These are phyloP conservation scores for Helicoverpa armigera DNA, from an alignment of 1,140 invertebrate species.

Conservation along the genomic window DNA sequence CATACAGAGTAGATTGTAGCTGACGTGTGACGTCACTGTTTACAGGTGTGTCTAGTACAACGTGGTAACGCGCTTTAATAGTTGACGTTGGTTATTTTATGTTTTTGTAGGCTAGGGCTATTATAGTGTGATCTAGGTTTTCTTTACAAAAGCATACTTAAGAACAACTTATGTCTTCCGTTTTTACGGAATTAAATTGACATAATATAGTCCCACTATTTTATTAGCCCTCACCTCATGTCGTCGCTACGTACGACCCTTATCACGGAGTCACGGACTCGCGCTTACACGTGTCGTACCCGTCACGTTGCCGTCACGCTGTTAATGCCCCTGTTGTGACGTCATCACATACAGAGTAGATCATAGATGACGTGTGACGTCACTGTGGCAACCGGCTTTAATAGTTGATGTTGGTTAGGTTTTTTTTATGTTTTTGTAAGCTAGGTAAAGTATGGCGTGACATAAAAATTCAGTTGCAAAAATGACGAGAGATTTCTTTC, in stretches of 20 bases:
- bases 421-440: too few species aligned
- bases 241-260: background rate
- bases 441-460: too few species aligned
- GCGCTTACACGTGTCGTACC: constrained; percentile 11
- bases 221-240: too few species aligned
- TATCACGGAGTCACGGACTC: constrained; percentile 10
- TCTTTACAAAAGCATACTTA: too few species aligned
- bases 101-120: too few species aligned
- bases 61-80: background rate
- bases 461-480: too few species aligned
- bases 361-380: background rate
- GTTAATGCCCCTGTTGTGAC: background rate
- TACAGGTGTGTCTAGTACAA: background rate
- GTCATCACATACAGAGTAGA: background rate
- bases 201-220: too few species aligned
- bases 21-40: background rate
- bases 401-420: background rate
- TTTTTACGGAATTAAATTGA: too few species aligned
- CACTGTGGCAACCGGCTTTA: background rate
- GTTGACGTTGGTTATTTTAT: background rate
- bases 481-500: too few species aligned
- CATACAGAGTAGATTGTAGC: too few species aligned
- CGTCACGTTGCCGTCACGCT: constrained; percentile 8
- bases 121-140: too few species aligned
- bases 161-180: too few species aligned